phyloP scores from a whole-genome alignment of 2,888 invertebrate genomes.

The Brassicogethes aeneus region DNA sequence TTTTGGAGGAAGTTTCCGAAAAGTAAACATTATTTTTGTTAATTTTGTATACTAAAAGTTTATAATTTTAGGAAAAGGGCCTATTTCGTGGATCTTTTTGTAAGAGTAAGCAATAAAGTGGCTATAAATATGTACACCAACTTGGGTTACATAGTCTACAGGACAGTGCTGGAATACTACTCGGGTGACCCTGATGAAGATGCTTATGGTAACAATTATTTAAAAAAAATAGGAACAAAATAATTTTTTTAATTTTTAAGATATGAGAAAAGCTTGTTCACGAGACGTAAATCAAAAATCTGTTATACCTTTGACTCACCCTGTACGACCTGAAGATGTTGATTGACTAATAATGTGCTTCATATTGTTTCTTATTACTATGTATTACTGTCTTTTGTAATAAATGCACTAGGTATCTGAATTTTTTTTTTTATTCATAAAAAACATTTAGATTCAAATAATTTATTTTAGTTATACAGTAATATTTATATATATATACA shows the following conservation, averaged over 20 bases:
- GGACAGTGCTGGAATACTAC: conserved; percentile 96
- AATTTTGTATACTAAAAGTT: conserved; percentile 1
- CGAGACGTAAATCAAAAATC: conserved; percentile 87
- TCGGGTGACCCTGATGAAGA: conserved; percentile 97
- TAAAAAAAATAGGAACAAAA: conserved; percentile 3
- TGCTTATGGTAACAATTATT: conserved; percentile 72
- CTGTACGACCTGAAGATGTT: conserved; percentile 91
- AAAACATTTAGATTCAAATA: too few species aligned
- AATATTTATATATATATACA: conserved; percentile 12
- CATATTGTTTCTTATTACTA: too few species aligned
- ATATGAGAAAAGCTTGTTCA: conserved; percentile 97
- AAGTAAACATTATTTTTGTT: conserved; percentile 48
- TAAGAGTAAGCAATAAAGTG: conserved; percentile 92
- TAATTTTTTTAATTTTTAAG: conserved; percentile 48
- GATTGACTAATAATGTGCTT: too few species aligned
- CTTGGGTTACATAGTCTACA: conserved; percentile 92
- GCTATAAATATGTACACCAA: conserved; percentile 97
- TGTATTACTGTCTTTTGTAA: too few species aligned
- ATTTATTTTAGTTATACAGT: neutral
- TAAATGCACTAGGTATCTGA: too few species aligned
- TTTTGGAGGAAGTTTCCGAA: conserved; percentile 92
- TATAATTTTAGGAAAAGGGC: conserved; percentile 72
- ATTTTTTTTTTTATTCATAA: too few species aligned
- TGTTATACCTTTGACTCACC: conserved; percentile 86
- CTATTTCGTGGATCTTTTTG: conserved; percentile 97